phyloP scores from a whole-genome alignment of 2,113 vertebrate genomes.

The Bambusicola thoracicus region DNA sequence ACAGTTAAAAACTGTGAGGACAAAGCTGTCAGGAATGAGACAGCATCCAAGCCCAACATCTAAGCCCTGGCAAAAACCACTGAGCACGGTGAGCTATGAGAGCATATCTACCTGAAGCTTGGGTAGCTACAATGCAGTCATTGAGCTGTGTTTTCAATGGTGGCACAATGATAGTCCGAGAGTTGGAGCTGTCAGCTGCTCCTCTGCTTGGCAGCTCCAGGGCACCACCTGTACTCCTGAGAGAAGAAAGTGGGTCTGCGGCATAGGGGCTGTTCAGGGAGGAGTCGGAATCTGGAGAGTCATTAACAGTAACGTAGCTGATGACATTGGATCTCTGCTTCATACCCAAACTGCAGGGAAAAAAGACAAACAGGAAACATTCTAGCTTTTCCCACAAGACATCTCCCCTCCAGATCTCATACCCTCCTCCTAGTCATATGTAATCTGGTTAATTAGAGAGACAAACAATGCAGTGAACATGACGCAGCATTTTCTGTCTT shows the following conservation, averaged over 20 bases:
- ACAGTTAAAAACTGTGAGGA: neutral
- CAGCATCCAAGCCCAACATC: neutral
- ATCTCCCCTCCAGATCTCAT: neutral
- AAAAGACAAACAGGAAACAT: neutral
- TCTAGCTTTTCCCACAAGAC: neutral
- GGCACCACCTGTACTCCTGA: constrained; percentile 70
- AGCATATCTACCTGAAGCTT: constrained; percentile 77
- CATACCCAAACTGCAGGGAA: constrained; percentile 78
- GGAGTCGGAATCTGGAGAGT: constrained; percentile 96
- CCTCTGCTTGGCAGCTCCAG: constrained; percentile 74
- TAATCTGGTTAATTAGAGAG: neutral
- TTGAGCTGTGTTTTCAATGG: constrained; percentile 88
- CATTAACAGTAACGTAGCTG: constrained; percentile 97
- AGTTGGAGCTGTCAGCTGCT: constrained; percentile 79
- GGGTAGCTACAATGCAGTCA: constrained; percentile 81
- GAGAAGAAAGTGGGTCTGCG: constrained; percentile 78
- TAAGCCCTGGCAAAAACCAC: neutral
- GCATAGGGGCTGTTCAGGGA: constrained; percentile 91
- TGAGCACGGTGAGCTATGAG: neutral
- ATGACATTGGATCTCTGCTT: constrained; percentile 95
- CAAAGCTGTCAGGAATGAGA: neutral
- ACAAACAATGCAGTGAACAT: neutral
- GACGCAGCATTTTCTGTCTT: neutral
- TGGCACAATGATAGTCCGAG: constrained; percentile 89
- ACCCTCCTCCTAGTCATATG: neutral